Base-by-base conservation (phyloP, 92 coral and sea anemone species). In the Phymanthus crucifer region DNA sequence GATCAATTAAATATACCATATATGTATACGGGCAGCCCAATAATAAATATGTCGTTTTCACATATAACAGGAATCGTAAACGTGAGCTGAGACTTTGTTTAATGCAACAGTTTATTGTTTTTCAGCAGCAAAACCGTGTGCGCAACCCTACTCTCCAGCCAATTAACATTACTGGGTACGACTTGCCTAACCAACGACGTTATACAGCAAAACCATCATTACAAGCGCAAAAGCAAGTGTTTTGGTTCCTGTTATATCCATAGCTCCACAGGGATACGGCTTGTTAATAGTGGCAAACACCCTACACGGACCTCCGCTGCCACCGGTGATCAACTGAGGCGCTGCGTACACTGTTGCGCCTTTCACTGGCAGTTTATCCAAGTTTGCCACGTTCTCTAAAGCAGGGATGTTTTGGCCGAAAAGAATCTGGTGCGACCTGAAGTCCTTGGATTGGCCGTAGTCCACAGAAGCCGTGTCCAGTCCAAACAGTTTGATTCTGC, bases 401-500 rank as follows among this genome's bases (percentile, higher is more conserved):
- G 85, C 93, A 16, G 89, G 89, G 70, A 87, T 87, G 76, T 91
- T 91, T 54, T 83, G 67, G 4, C 18, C 21, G 52, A 48, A 86
- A 1, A 92, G 83, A 38, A 79, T 87, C 40, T 34, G 87, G 71
- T 92, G 97, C 6, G 89, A n/a, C 56, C 36, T 54, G 24, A 19
- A 86, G 71, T 50, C n/a, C 33, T 52, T 87, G 5, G 97, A 86
- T 26, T 89, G 93, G 2, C 93, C 97, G 74, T 77, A 84, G 80
- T 92, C 97, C 11, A 92, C 13, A 31, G 97, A 89, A 14, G 93
- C 81, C 21, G 97, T 92, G 66, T 92, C 97, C 18, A 90, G 40
- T 1, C 97, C 97, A 71, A 92, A 80, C 7, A 83, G 45, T 54
- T 87, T 92, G 81, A 91, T 71, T 46, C 86, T 85, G 40, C 90